These are phyloP conservation scores for Syrphus vitripennis DNA, from an alignment of 2,888 invertebrate species.

Conservation along the genomic window DNA sequence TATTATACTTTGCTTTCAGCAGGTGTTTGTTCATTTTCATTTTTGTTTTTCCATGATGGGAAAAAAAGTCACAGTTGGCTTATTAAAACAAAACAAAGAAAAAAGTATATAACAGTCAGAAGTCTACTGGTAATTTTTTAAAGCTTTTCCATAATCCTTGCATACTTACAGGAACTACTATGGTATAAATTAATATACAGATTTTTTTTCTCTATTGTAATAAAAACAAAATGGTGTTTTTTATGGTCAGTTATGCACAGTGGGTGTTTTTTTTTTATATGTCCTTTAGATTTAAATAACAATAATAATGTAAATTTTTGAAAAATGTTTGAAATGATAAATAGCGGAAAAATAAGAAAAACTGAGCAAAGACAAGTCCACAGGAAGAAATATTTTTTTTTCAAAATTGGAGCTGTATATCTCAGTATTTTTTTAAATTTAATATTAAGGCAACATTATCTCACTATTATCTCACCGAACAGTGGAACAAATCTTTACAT, in stretches of 20 bases:
- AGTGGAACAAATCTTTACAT: too few relatives aligned
- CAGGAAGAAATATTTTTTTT: too few relatives aligned
- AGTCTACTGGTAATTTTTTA: not conserved
- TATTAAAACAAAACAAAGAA: not conserved
- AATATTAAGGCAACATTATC: too few relatives aligned
- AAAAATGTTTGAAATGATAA: too few relatives aligned
- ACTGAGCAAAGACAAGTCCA: too few relatives aligned
- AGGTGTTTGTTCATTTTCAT: not conserved
- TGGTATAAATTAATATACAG: not conserved
- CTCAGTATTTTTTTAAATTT: too few relatives aligned
- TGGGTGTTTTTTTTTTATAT: not conserved
- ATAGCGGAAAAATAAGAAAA: too few relatives aligned
- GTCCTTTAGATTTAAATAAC: not conserved
- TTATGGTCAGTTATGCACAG: not conserved
- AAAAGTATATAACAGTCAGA: not conserved
- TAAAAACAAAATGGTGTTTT: not conserved
- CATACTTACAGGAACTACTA: not conserved
- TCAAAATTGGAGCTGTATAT: too few relatives aligned
- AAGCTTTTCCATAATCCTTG: not conserved
- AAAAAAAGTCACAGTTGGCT: constrained; percentile 3
- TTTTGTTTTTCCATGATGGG: not conserved
- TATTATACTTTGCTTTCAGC: constrained; percentile 17
- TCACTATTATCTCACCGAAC: too few relatives aligned
- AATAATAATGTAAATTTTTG: not conserved
- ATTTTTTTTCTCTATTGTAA: not conserved